Percentiles rank a stretch among this genome's conserved stretches.
Evolutionary conservation across 2,888 invertebrate genomes (phyloP).

Genomic region (Saturnia pavonia): DNA sequence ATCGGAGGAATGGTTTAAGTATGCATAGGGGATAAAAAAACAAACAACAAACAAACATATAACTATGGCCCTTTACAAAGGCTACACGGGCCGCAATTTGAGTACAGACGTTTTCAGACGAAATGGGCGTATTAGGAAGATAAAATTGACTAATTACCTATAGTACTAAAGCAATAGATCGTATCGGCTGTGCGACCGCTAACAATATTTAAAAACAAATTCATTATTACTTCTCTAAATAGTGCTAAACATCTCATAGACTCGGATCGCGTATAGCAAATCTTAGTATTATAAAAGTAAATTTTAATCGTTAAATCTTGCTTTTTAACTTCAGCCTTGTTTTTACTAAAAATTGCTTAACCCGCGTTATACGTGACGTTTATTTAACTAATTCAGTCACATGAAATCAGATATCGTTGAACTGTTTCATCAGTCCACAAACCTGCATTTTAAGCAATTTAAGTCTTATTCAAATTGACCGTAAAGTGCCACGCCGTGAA

Average conservation of each 20-base stretch:
- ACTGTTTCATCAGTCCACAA: background rate
- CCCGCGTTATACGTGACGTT: background rate
- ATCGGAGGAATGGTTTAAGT: no score
- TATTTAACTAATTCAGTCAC: background rate
- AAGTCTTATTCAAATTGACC: slow-evolving; percentile 3
- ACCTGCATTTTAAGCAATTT: background rate
- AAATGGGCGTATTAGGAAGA: background rate
- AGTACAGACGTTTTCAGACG: background rate
- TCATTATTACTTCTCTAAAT: background rate
- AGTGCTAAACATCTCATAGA: background rate
- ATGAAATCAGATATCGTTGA: background rate
- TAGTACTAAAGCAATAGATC: background rate
- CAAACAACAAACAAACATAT: no score
- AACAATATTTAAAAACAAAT: background rate
- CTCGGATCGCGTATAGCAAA: background rate
- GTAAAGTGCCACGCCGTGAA: background rate
- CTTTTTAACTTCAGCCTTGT: background rate
- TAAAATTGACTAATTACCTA: background rate
- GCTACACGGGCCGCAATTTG: no score
- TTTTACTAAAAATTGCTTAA: background rate
- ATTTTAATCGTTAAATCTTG: background rate
- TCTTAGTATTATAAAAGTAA: background rate
- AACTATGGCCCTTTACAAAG: no score
- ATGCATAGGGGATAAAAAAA: no score
- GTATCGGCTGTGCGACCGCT: background rate